Conservation (phyloP, 2,113 vertebrate species). For the Sylvicapra grimmia region DNA sequence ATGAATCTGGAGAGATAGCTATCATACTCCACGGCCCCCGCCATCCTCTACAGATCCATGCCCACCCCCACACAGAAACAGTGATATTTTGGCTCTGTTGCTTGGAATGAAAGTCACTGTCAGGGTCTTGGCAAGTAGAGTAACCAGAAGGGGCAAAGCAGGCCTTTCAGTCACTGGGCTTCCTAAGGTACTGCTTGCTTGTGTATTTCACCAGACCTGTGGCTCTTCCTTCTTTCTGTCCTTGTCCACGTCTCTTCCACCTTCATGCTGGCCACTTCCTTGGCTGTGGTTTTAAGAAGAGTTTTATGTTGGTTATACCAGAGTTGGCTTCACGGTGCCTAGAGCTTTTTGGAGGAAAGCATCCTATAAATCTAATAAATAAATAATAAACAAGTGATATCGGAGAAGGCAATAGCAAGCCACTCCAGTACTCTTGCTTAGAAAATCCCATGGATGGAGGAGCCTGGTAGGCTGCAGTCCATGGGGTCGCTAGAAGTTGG, state of each 20-base stretch:
- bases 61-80: background rate
- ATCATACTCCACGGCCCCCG: background rate
- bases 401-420: too few relatives aligned
- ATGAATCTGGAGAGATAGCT: background rate
- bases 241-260: background rate
- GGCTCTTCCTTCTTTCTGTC: background rate
- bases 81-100: background rate
- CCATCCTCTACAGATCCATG: rapidly evolving
- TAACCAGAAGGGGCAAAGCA: background rate
- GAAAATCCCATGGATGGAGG: too few relatives aligned
- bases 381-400: conserved; percentile 51
- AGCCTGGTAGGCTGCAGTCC: too few relatives aligned
- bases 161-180: background rate
- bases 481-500: too few relatives aligned
- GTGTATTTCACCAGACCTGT: rapidly evolving
- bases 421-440: too few relatives aligned
- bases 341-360: conserved; percentile 22
- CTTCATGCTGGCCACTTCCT: background rate
- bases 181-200: background rate
- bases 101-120: background rate
- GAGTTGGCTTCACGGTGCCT: background rate
- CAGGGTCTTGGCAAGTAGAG: background rate
- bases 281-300: conserved; percentile 1
- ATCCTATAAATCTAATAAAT: conserved; percentile 53
- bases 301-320: conserved; percentile 33